A percentile compares a stretch with the other conserved stretches of the same genome.
phyloP scores from a whole-genome alignment of 2,888 invertebrate species.

The Lasioglossum figueresi region DNA sequence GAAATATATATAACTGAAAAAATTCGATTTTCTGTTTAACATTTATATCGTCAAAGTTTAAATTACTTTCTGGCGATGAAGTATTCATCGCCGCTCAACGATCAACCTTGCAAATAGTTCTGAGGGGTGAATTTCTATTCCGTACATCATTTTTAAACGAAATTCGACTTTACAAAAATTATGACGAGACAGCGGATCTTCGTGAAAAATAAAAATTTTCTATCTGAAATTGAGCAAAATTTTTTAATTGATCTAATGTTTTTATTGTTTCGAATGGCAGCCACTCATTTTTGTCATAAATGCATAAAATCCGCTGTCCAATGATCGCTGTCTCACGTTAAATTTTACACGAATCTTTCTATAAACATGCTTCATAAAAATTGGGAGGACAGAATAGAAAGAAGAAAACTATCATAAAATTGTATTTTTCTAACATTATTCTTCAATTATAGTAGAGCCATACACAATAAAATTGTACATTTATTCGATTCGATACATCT shows the following conservation, averaged over 20 bases:
- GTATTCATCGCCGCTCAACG: background rate
- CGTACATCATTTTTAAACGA: background rate
- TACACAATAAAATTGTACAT: background rate
- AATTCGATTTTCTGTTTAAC: slow-evolving; percentile 5
- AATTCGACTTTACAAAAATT: background rate
- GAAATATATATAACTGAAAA: too few species aligned
- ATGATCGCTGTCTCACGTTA: too few species aligned
- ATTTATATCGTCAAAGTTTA: slow-evolving; percentile 12
- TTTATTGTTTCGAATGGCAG: too few species aligned
- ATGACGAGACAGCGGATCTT: background rate
- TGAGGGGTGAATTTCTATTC: too few species aligned
- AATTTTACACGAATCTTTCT: too few species aligned
- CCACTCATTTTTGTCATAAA: too few species aligned
- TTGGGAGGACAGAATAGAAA: background rate
- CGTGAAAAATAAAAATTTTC: too few species aligned
- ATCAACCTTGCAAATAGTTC: background rate
- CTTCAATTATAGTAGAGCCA: background rate
- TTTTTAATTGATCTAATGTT: too few species aligned
- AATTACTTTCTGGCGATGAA: background rate
- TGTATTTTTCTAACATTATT: background rate
- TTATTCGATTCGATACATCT: too few species aligned
- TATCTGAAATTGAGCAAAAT: too few species aligned
- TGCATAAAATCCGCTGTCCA: too few species aligned
- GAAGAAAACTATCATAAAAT: background rate
- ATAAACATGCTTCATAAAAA: too few species aligned